phyloP scores from a whole-genome alignment of 2,797 vertebrate genomes.

The Onychomys leucogaster region DNA sequence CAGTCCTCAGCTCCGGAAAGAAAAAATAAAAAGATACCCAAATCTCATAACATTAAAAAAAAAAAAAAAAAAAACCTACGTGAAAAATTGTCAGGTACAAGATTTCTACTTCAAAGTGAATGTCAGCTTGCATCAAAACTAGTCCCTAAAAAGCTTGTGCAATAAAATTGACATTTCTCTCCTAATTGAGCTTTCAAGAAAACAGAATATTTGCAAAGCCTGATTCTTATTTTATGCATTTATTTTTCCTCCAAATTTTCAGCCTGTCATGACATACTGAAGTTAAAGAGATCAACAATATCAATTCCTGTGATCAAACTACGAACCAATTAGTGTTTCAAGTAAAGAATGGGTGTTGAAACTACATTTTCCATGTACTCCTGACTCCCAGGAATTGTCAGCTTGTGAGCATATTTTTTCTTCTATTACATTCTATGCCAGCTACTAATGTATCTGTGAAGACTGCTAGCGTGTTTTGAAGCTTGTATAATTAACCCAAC shows the following conservation, averaged over 20 bases:
- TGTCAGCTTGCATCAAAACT: conserved; percentile 50
- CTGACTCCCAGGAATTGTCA: conserved; percentile 68
- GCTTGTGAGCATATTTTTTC: conserved; percentile 69
- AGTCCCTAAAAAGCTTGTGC: conserved; percentile 13
- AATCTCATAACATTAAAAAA: neutral
- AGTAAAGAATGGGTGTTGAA: conserved; percentile 57
- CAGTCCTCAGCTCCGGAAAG: too few relatives aligned
- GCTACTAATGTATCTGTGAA: conserved; percentile 78
- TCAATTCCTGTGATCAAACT: conserved; percentile 66
- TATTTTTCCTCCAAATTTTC: conserved; percentile 67
- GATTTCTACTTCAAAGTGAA: conserved; percentile 55
- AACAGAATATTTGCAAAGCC: conserved; percentile 54
- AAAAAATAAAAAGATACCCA: neutral
- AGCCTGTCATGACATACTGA: conserved; percentile 30
- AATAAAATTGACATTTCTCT: conserved; percentile 64
- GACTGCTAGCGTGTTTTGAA: conserved; percentile 71
- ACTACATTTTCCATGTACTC: conserved; percentile 54
- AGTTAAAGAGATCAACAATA: conserved; percentile 75
- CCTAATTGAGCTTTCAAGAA: conserved; percentile 72
- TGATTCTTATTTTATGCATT: conserved; percentile 58
- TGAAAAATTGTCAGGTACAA: conserved; percentile 56
- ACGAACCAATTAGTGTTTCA: conserved; percentile 73
- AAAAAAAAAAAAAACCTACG: neutral
- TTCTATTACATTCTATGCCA: conserved; percentile 75
- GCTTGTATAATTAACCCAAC: conserved; percentile 80